These are phyloP conservation scores for Eudorcas thomsonii DNA, from an alignment of 2,113 vertebrate species.

Conservation along the genomic window DNA sequence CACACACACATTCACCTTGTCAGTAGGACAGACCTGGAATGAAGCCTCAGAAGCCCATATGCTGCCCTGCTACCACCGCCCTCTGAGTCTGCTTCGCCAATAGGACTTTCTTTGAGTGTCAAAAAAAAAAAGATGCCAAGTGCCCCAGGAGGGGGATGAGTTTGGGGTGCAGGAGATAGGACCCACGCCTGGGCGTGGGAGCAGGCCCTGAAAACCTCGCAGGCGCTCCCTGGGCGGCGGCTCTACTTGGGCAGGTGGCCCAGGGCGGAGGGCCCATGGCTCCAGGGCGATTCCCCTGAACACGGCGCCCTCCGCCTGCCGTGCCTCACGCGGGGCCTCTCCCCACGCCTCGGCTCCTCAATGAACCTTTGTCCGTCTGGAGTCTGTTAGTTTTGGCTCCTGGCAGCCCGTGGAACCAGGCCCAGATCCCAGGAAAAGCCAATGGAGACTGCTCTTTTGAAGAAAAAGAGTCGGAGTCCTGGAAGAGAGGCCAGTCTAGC, in stretches of 20 bases:
- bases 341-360: slow-evolving; percentile 70
- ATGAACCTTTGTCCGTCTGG: slow-evolving; percentile 78
- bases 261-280: neutral
- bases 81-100: neutral
- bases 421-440: slow-evolving; percentile 65
- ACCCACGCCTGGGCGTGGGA: neutral
- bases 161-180: no score
- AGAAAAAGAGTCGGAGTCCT: neutral
- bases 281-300: slow-evolving; percentile 46
- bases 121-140: neutral
- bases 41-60: neutral
- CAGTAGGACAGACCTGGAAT: neutral
- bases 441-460: slow-evolving; percentile 11
- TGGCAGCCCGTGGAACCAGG: slow-evolving; percentile 68
- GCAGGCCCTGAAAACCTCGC: neutral
- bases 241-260: neutral
- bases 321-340: neutral
- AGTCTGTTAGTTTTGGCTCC: slow-evolving; percentile 83
- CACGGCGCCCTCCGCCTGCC: slow-evolving; percentile 36
- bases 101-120: neutral
- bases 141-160: neutral
- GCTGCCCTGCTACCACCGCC: neutral
- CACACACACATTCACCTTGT: neutral
- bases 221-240: neutral
- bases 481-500: neutral